Evolutionary conservation across 2,113 vertebrate genomes (phyloP).

Genomic region (Sinosuthora webbiana): DNA sequence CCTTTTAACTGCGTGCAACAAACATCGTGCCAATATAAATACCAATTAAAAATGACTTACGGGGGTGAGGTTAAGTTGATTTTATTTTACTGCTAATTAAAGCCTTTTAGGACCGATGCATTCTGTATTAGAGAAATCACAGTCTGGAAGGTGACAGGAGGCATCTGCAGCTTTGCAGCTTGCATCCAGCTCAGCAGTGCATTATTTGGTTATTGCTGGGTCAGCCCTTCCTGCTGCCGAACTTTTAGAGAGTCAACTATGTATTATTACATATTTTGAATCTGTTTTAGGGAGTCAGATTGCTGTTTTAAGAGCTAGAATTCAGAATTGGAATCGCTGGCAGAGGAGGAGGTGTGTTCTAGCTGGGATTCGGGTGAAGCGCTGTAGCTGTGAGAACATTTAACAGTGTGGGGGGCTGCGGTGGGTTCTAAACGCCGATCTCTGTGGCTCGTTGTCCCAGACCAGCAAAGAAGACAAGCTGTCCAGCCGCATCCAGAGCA

Average conservation of each 20-base stretch:
- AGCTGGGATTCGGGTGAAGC: not conserved
- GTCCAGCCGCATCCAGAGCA: constrained; percentile 98
- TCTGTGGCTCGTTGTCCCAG: constrained; percentile 63
- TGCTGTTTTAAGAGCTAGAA: not conserved
- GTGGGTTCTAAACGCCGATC: not conserved
- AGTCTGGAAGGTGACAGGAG: not conserved
- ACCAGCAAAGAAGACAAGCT: constrained; percentile 97
- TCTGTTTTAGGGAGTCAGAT: not conserved
- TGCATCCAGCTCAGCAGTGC: not conserved
- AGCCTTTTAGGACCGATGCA: not conserved
- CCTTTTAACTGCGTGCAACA: not conserved
- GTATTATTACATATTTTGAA: not conserved
- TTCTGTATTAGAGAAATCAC: not conserved
- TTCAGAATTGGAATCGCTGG: not conserved
- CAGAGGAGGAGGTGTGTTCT: not conserved
- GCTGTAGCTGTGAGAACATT: not conserved
- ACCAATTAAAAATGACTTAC: not conserved
- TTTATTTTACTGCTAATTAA: not conserved
- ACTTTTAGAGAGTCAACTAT: not conserved
- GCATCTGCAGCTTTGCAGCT: not conserved
- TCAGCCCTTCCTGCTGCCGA: not conserved
- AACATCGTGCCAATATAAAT: not conserved
- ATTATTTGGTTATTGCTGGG: not conserved
- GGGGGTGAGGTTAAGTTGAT: not conserved
- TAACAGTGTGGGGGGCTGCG: not conserved